Percentiles rank a stretch among this genome's conserved stretches.
Evolutionary conservation across 2,113 vertebrate species (phyloP).

Genomic region (Lamprologus speciosus): DNA sequence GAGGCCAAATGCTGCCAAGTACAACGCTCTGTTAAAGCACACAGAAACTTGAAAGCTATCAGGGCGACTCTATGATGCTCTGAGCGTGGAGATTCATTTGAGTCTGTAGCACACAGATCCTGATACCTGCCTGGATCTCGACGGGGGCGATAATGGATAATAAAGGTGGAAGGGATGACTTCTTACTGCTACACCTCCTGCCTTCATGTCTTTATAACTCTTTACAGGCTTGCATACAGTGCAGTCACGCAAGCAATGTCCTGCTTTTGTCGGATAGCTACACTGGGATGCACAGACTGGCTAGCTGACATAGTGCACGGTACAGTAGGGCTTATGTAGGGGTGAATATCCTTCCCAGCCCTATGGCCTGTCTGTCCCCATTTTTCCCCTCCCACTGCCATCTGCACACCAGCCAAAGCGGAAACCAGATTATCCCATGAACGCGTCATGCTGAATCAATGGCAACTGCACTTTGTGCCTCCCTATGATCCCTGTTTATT

Average conservation of each 20-base stretch:
- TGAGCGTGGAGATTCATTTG: background rate
- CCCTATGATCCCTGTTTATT: background rate
- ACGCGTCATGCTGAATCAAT: constrained; percentile 46
- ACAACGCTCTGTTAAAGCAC: background rate
- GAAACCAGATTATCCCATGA: constrained; percentile 67
- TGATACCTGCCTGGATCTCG: background rate
- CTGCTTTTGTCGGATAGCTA: background rate
- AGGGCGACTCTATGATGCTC: background rate
- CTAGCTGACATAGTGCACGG: constrained; percentile 5
- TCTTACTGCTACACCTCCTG: background rate
- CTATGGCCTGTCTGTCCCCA: constrained; percentile 46
- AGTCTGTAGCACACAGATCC: background rate
- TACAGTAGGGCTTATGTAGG: constrained; percentile 55
- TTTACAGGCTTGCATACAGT: background rate
- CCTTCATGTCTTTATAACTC: background rate
- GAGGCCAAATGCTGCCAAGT: background rate
- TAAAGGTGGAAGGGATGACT: background rate
- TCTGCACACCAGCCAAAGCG: constrained; percentile 58
- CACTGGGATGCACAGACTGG: background rate
- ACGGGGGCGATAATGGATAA: background rate
- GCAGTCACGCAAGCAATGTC: background rate
- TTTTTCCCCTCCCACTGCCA: constrained; percentile 46
- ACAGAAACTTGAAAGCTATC: background rate
- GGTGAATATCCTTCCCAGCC: constrained; percentile 42
- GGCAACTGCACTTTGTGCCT: background rate